phyloP scores from a whole-genome alignment of 2,888 invertebrate genomes.

The Julus scanicus region DNA sequence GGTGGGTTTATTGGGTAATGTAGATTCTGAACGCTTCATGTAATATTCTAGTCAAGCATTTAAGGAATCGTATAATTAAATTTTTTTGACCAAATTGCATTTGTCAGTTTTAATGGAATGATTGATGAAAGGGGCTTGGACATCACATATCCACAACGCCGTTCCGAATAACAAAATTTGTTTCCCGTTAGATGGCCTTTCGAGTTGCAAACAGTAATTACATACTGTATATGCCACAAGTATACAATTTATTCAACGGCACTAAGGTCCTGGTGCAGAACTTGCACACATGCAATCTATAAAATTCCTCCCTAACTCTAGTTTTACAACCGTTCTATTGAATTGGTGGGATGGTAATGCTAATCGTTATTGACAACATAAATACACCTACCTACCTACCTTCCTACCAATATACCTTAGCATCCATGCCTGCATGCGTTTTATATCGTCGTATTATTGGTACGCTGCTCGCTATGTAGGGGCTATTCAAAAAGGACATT shows the following conservation, averaged over 20 bases:
- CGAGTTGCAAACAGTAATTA: conserved; percentile 13
- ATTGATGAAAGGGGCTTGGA: conserved; percentile 19
- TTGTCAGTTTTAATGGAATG: conserved; percentile 5
- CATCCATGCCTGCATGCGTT: background rate
- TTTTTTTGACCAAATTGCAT: background rate
- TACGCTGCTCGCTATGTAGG: background rate
- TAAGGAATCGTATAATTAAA: conserved; percentile 3
- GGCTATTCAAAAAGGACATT: too few species aligned
- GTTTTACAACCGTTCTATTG: background rate
- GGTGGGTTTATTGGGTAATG: background rate
- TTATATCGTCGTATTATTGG: background rate
- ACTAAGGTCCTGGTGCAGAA: background rate
- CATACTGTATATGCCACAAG: background rate
- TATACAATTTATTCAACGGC: background rate
- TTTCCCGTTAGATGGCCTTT: background rate
- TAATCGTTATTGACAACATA: conserved; percentile 25
- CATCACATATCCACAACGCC: background rate
- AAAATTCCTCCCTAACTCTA: background rate
- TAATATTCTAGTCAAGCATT: background rate
- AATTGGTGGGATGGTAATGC: conserved; percentile 25
- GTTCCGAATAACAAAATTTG: background rate
- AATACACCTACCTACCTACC: background rate
- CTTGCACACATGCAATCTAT: conserved; percentile 5
- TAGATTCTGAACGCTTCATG: background rate
- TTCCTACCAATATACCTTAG: background rate